Percentiles rank a stretch among this genome's conserved stretches.
These are phyloP conservation scores for Mormyrus iriodes DNA, from an alignment of 2,113 vertebrate genomes.

Conservation along the genomic window DNA sequence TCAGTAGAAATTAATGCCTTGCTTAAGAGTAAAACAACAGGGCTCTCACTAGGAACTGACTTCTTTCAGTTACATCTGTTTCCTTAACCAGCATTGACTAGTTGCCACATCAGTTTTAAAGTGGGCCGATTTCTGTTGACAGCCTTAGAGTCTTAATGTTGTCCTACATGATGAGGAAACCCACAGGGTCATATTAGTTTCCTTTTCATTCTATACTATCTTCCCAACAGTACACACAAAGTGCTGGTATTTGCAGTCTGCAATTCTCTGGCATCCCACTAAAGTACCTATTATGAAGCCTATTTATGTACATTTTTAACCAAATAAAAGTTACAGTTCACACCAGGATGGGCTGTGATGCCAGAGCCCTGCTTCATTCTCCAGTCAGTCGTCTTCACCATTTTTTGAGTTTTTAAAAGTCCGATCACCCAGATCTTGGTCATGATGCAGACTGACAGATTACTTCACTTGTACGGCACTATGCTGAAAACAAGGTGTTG, in stretches of 20 bases:
- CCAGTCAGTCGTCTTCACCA: not conserved
- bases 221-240: not conserved
- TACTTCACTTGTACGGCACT: not conserved
- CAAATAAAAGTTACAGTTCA: not conserved
- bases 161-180: not conserved
- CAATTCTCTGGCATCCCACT: not conserved
- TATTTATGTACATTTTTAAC: not conserved
- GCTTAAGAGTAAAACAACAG: not conserved
- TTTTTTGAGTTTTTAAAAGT: not conserved
- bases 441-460: not conserved
- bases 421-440: not conserved
- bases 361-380: not conserved
- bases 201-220: not conserved
- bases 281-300: not conserved
- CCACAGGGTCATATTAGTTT: not conserved
- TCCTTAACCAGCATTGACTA: not conserved
- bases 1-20: not conserved
- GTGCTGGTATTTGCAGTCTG: not conserved
- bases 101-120: not conserved
- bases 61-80: not conserved
- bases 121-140: not conserved
- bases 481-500: not conserved
- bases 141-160: not conserved
- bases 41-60: too few species aligned
- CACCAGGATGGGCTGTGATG: not conserved